phyloP scores from a whole-genome alignment of 2,888 invertebrate species.

The Brenthis daphne region DNA sequence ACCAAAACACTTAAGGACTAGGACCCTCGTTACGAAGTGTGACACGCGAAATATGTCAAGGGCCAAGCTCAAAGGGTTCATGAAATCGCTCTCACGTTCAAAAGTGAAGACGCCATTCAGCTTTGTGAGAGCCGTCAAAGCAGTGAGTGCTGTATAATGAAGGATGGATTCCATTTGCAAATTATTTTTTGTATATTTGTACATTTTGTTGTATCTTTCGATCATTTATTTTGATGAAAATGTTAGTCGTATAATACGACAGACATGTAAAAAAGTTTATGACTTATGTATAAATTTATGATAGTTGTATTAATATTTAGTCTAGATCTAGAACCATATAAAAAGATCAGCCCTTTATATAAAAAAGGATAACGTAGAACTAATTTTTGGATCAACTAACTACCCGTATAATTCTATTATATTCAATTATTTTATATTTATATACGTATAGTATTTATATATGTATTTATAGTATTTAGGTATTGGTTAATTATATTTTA shows the following conservation, averaged over 20 bases:
- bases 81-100: constrained; percentile 39
- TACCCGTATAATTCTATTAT: too few species aligned
- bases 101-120: constrained; percentile 37
- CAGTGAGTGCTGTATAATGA: constrained; percentile 31
- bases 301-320: too few species aligned
- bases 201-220: constrained; percentile 3
- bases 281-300: too few species aligned
- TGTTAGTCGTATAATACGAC: not conserved
- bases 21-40: constrained; percentile 40
- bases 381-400: too few species aligned
- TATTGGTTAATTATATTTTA: too few species aligned
- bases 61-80: constrained; percentile 41
- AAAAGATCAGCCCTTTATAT: too few species aligned
- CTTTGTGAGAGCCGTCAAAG: constrained; percentile 34
- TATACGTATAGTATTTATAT: too few species aligned
- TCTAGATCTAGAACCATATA: too few species aligned
- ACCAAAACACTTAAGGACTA: constrained; percentile 36
- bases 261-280: too few species aligned
- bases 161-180: constrained; percentile 25
- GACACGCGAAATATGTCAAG: constrained; percentile 42
- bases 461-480: too few species aligned
- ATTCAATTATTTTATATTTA: too few species aligned
- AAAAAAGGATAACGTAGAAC: too few species aligned
- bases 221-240: not conserved
- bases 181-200: constrained; percentile 5